These are phyloP conservation scores for Ciconia nigra DNA, from an alignment of 2,797 vertebrate genomes.

Conservation along the genomic window DNA sequence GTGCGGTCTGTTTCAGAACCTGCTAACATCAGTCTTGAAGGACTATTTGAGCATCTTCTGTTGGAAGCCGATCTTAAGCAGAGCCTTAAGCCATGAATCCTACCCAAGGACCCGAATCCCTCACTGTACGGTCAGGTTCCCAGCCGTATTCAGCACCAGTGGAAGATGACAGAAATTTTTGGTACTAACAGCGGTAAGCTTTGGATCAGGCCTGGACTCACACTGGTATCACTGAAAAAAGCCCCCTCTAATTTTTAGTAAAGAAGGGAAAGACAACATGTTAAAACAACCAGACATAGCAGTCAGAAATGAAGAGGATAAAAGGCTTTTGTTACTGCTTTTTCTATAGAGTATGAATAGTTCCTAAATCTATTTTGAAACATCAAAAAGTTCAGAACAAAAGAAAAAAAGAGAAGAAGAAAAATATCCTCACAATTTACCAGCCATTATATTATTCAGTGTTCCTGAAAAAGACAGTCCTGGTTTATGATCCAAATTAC, in stretches of 20 bases:
- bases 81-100: background rate
- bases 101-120: background rate
- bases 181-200: background rate
- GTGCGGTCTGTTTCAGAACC: background rate
- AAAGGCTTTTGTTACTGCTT: background rate
- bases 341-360: background rate
- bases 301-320: background rate
- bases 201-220: background rate
- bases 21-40: background rate
- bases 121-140: background rate
- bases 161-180: background rate
- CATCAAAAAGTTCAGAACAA: background rate
- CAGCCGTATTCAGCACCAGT: no score
- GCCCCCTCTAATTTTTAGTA: background rate
- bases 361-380: background rate
- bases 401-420: background rate
- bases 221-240: background rate
- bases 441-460: background rate
- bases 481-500: constrained; percentile 18
- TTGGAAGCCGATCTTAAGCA: background rate
- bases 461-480: background rate
- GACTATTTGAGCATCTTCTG: background rate
- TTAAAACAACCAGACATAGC: background rate
- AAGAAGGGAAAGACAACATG: background rate
- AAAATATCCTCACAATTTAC: background rate